These are phyloP conservation scores for Masticophis lateralis DNA, from an alignment of 2,797 vertebrate genomes.

Conservation along the genomic window DNA sequence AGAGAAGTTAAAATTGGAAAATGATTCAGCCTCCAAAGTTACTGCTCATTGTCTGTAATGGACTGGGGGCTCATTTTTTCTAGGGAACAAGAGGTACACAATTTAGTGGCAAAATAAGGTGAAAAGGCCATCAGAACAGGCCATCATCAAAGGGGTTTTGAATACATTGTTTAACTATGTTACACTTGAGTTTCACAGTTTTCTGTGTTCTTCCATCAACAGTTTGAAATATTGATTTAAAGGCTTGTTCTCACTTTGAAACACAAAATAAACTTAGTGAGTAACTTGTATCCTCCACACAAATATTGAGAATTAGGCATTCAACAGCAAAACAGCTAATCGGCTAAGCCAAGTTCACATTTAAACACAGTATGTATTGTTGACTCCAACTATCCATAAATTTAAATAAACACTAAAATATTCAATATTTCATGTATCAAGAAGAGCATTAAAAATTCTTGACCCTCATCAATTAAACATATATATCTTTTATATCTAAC, in stretches of 20 bases:
- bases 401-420: not conserved
- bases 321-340: not conserved
- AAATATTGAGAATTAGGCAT: not conserved
- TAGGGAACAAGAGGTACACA: not conserved
- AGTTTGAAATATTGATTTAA: not conserved
- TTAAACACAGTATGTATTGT: not conserved
- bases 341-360: not conserved
- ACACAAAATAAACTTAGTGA: not conserved
- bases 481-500: not conserved
- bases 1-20: not conserved
- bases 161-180: not conserved
- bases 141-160: not conserved
- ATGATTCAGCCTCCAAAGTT: not conserved
- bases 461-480: too few relatives aligned
- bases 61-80: not conserved
- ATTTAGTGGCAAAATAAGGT: not conserved
- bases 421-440: not conserved
- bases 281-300: not conserved
- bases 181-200: not conserved
- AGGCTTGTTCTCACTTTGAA: not conserved
- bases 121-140: not conserved
- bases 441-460: not conserved
- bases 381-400: not conserved
- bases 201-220: not conserved
- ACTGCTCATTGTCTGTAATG: not conserved